Evolutionary conservation across 2,113 vertebrate genomes (phyloP), one percentile per base, ranked within the genome.

Genomic region (Charadrius vociferus): DNA sequence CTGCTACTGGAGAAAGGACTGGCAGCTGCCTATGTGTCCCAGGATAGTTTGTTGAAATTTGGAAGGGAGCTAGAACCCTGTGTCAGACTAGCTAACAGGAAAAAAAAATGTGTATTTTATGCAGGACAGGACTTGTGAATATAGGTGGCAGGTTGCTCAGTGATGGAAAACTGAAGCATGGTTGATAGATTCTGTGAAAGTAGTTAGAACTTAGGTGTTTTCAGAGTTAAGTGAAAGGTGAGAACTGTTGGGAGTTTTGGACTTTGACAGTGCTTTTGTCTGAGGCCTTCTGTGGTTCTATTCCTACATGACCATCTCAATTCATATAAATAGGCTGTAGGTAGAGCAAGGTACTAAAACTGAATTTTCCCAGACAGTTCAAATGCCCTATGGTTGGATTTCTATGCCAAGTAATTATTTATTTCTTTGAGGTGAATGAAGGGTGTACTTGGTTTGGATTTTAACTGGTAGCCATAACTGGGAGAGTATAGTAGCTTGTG

Each of bases 1-100:
- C 26, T 84, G 5, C 23, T 53, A 4, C 10, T n/a, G 22, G 14
- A 81, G 27, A 74, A 88, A 49, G 55, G 7, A 15, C 32, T 32
- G 6, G 9, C 4, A 4, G 3, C 32, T 78, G 14, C 2, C 13
- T 3, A 5, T 4, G 9, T 56, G 24, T 62, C 16, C 18, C 34
- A 22, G 43, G 17, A 37, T 36, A 37, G 41, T 26, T 72, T 83
- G 18, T 50, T 71, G 62, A 36, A 53, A 36, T 63, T 15, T 77
- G 36, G 3, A 72, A 67, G 34, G 68, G 24, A 55, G 7, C 61
- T 79, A 63, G 74, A 81, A 15, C 3, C 1, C 6, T 43, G 7
- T 86, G 12, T 45, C 43, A 68, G 26, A 18, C 26, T 72, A 72
- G 14, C 18, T 71, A 8, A 34, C 17, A 29, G 49, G 49, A 50